Base-by-base conservation (phyloP, 2,113 vertebrate genomes). In the Ptyas mucosa region DNA sequence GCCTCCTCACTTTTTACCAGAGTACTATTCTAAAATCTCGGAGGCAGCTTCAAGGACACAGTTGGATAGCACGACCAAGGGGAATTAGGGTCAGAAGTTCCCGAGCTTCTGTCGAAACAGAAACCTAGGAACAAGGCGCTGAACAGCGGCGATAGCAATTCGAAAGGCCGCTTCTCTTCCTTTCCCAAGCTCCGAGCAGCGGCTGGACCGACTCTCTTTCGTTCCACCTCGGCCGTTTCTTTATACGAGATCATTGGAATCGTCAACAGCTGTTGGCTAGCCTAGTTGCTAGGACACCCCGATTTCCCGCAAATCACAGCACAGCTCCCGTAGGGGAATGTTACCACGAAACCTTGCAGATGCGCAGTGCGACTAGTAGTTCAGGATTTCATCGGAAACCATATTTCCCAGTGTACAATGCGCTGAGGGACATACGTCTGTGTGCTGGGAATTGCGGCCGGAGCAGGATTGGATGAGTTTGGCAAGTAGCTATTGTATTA, bases 361-460 rank as follows among this genome's bases (percentile, higher is more conserved):
- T n/a, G 86, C 86, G 57, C 46, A 57, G 87, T 69, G 34, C 26
- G 57, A 3, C 51, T 58, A 5, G 6, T 18, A 54, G 8, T 8
- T 53, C 29, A 9, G 26, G 21, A 8, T 14, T 0, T 39, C 1
- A 0, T 55, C 2, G 29, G 49, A 1, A 87, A 96, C 96, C 91
- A 94, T 94, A 69, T 5, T 24, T 89, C 89, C 96, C 95, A 85
- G 29, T 7, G 11, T 0, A n/a, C 93, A 53, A 0, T 43, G 93
- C 90, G 86, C 18, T 12, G 15, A 26, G 1, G 15, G 14, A 2
- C 0, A 39, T 6, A 1, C 1, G 0, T 4, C 14, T 0, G 18
- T 85, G 52, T 43, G 0, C 57, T 85, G 96, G 95, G 94, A 95
- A 11, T 24, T 93, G 95, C 92, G 95, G 96, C 96, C 11, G 34